These are phyloP conservation scores for Corythoichthys intestinalis DNA, from an alignment of 2,113 vertebrate species.

Conservation along the genomic window DNA sequence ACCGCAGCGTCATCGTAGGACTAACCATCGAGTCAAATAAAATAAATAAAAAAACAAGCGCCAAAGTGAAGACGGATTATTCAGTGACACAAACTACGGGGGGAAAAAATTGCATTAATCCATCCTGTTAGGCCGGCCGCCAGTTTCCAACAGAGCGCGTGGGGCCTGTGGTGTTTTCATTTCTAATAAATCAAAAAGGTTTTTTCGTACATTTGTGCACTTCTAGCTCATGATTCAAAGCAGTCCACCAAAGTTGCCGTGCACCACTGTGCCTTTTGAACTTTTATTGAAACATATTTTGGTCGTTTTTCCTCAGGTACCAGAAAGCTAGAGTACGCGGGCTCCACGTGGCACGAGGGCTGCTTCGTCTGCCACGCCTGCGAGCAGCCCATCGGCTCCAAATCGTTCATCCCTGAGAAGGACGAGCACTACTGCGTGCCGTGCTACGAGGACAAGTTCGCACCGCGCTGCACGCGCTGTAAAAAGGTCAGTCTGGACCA, in stretches of 20 bases:
- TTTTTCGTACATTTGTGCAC: background rate
- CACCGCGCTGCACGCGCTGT: slow-evolving; percentile 94
- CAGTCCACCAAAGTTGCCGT: background rate
- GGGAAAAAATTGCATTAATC: slow-evolving; percentile 26
- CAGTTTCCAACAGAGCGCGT: slow-evolving; percentile 38
- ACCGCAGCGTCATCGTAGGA: slow-evolving; percentile 19
- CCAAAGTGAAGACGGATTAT: slow-evolving; percentile 25
- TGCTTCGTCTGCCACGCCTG: slow-evolving; percentile 97
- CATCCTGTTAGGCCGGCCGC: slow-evolving; percentile 18
- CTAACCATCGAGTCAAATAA: slow-evolving; percentile 40
- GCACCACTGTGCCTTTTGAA: background rate
- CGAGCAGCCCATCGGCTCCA: slow-evolving; percentile 92
- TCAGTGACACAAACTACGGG: slow-evolving; percentile 18
- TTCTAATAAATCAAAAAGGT: slow-evolving; percentile 25
- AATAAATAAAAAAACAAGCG: slow-evolving; percentile 26
- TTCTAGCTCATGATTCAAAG: background rate
- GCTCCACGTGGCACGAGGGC: slow-evolving; percentile 93
- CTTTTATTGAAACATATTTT: background rate
- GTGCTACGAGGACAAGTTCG: slow-evolving; percentile 97
- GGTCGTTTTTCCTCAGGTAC: slow-evolving; percentile 72
- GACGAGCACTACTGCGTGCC: slow-evolving; percentile 95
- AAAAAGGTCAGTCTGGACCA: slow-evolving; percentile 79
- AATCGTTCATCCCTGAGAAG: slow-evolving; percentile 97
- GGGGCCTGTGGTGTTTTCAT: slow-evolving; percentile 34
- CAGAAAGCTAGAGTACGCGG: slow-evolving; percentile 92